phyloP scores from a whole-genome alignment of 2,888 invertebrate genomes.

The Allolobophora icterica region DNA sequence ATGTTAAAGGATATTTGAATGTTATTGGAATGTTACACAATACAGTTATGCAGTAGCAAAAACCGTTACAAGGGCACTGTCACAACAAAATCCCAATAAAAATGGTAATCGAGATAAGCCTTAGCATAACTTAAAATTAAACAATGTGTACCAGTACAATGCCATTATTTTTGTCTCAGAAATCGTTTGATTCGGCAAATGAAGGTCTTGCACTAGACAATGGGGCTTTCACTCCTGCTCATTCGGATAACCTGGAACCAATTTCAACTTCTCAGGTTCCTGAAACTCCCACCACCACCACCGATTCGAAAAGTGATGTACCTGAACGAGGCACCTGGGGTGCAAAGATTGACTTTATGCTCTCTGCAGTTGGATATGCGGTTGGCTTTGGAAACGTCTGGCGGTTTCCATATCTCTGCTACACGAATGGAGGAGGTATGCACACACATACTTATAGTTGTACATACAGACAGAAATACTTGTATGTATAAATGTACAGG shows the following conservation, averaged over 20 bases:
- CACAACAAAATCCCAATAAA: too few species aligned
- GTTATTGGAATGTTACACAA: too few species aligned
- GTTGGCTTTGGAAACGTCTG: slow-evolving; percentile 42
- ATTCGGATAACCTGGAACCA: background rate
- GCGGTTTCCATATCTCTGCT: slow-evolving; percentile 51
- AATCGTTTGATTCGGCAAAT: background rate
- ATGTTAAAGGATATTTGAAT: too few species aligned
- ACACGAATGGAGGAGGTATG: slow-evolving; percentile 52
- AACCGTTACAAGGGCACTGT: too few species aligned
- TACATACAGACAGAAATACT: background rate
- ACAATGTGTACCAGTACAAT: background rate
- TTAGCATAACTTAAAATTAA: too few species aligned
- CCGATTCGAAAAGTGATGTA: background rate
- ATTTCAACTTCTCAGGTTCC: background rate
- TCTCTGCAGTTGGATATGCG: slow-evolving; percentile 44
- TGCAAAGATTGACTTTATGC: slow-evolving; percentile 36
- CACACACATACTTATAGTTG: background rate
- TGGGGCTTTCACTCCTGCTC: background rate
- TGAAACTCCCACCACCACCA: background rate
- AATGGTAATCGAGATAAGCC: too few species aligned
- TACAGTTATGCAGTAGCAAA: too few species aligned
- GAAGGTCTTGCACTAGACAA: background rate
- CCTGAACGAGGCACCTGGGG: slow-evolving; percentile 35
- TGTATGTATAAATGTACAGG: background rate
- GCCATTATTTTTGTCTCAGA: background rate